Conservation (phyloP, 1,140 invertebrate species). For the Colletes latitarsis region DNA sequence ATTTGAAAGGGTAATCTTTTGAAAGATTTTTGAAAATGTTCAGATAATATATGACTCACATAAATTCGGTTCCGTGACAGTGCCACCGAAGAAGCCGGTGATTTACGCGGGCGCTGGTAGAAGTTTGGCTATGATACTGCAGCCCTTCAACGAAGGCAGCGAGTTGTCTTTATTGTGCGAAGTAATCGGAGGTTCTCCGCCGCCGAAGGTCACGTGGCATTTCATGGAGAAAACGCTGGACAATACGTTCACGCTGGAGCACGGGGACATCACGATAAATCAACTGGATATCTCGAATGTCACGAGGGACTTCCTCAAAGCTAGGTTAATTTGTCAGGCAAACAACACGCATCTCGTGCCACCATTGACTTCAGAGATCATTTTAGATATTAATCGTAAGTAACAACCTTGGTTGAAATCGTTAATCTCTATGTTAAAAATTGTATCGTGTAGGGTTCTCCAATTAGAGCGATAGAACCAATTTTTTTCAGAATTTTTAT, state of each 20-base stretch:
- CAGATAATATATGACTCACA: neutral
- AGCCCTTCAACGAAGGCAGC: slow-evolving; percentile 89
- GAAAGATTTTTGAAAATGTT: neutral
- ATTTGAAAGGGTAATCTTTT: neutral
- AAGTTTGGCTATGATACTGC: slow-evolving; percentile 86
- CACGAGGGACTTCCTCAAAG: slow-evolving; percentile 74
- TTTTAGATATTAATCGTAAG: slow-evolving; percentile 83
- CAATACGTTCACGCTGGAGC: slow-evolving; percentile 61
- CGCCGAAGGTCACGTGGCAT: slow-evolving; percentile 77
- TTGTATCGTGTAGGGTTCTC: too few relatives aligned
- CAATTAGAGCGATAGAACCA: too few relatives aligned
- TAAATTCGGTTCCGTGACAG: slow-evolving; percentile 79
- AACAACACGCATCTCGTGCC: slow-evolving; percentile 81
- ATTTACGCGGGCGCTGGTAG: slow-evolving; percentile 88
- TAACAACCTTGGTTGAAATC: slow-evolving; percentile 41
- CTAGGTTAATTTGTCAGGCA: slow-evolving; percentile 78
- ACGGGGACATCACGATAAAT: slow-evolving; percentile 72
- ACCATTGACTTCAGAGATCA: slow-evolving; percentile 78
- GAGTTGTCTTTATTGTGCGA: slow-evolving; percentile 85
- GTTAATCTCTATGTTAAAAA: neutral
- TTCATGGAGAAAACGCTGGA: slow-evolving; percentile 69
- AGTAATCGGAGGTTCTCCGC: slow-evolving; percentile 83
- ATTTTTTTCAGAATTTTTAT: too few relatives aligned
- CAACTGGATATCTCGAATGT: slow-evolving; percentile 71
- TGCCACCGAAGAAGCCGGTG: slow-evolving; percentile 90